These are phyloP conservation scores for Brotogeris chrysoptera DNA, from an alignment of 2,797 vertebrate species.

Conservation along the genomic window DNA sequence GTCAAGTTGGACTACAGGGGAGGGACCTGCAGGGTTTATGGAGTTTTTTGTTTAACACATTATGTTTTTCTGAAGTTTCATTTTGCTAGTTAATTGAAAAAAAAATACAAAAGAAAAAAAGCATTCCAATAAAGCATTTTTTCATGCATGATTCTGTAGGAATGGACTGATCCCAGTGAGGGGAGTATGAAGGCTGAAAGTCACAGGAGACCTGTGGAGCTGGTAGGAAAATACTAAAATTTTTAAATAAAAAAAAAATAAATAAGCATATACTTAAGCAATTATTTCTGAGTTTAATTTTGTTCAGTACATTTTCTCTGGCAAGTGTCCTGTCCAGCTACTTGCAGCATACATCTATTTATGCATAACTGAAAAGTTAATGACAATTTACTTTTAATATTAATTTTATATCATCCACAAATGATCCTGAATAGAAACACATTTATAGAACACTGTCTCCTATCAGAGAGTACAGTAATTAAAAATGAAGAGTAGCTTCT, in stretches of 20 bases:
- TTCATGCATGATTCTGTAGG: neutral
- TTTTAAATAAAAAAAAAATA: neutral
- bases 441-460: neutral
- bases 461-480: neutral
- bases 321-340: neutral
- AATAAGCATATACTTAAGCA: neutral
- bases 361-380: neutral
- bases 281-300: neutral
- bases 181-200: neutral
- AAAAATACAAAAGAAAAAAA: neutral
- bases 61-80: neutral
- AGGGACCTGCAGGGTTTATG: neutral
- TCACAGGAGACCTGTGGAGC: neutral
- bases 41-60: neutral
- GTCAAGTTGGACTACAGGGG: neutral
- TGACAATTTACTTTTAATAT: neutral
- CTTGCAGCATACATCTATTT: neutral
- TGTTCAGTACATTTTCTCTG: neutral
- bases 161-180: neutral
- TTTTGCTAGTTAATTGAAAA: neutral
- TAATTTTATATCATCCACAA: neutral
- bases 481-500: neutral
- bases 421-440: neutral
- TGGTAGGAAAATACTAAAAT: neutral
- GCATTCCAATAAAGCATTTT: neutral